Percentiles rank a stretch among this genome's conserved stretches.
Conservation (phyloP, 2,797 vertebrate genomes). For the Propithecus deckenii region DNA sequence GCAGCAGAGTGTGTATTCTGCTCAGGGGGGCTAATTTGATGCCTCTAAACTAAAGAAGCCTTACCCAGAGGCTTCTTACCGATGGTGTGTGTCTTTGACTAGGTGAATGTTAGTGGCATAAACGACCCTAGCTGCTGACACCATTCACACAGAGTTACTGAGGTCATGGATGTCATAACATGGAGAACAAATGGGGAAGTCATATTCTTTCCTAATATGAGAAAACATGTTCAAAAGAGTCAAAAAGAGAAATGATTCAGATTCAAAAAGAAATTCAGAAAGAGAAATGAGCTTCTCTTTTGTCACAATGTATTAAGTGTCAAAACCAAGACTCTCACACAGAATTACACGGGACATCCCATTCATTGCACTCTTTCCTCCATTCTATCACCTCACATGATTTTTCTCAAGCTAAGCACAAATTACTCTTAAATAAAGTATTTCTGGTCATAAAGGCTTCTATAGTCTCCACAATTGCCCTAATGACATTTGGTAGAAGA, state of each 20-base stretch:
- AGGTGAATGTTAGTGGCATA: not conserved
- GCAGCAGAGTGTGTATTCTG: not conserved
- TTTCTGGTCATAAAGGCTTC: not conserved
- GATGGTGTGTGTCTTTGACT: not conserved
- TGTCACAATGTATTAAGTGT: not conserved
- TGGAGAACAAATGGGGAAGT: not conserved
- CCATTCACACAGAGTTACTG: not conserved
- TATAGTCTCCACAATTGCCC: not conserved
- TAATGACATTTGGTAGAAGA: not conserved
- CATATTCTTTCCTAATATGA: not conserved
- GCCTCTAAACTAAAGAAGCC: not conserved
- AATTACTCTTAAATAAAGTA: not conserved
- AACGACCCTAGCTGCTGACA: not conserved
- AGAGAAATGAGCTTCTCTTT: not conserved
- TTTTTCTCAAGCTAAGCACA: not conserved
- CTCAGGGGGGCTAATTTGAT: not conserved
- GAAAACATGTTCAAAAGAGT: not conserved
- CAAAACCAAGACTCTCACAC: not conserved
- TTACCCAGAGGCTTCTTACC: not conserved
- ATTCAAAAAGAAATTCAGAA: not conserved
- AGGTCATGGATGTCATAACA: not conserved
- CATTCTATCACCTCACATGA: not conserved
- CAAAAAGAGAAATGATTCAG: not conserved
- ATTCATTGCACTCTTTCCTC: not conserved
- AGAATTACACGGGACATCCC: not conserved